Conservation (phyloP, 2,113 vertebrate genomes). For the Zosterops pallidus region DNA sequence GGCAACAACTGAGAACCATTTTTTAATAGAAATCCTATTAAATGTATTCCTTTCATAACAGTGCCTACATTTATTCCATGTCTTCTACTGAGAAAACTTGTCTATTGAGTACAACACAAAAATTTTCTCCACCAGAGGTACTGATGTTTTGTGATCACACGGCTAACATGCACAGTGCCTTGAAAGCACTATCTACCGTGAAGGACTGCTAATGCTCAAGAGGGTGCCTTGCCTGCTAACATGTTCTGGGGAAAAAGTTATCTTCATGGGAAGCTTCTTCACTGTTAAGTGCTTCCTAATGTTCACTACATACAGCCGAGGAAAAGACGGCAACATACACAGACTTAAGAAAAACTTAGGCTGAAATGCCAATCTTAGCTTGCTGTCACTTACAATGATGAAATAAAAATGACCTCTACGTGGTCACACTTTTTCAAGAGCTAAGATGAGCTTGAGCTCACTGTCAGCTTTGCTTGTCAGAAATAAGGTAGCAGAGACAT, state of each 20-base stretch:
- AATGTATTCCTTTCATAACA: slow-evolving; percentile 5
- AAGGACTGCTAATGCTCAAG: not conserved
- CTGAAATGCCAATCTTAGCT: not conserved
- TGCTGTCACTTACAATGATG: not conserved
- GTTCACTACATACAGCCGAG: not conserved
- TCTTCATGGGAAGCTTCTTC: not conserved
- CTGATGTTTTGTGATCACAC: not conserved
- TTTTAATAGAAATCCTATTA: slow-evolving; percentile 1
- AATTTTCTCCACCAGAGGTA: not conserved
- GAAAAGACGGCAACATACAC: not conserved
- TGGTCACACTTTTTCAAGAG: not conserved
- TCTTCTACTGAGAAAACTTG: not conserved
- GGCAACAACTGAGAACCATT: not conserved
- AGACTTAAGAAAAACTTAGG: not conserved
- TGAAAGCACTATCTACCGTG: not conserved
- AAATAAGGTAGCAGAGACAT: slow-evolving; percentile 13
- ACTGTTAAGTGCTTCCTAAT: not conserved
- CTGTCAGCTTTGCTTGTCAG: not conserved
- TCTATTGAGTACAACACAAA: not conserved
- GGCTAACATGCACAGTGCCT: not conserved
- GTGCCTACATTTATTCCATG: not conserved
- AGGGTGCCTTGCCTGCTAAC: not conserved
- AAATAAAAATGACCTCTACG: slow-evolving; percentile 7
- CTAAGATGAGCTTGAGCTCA: not conserved
- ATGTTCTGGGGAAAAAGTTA: not conserved